Conservation (phyloP, 2,888 invertebrate species). For the Copidosoma aretas region DNA sequence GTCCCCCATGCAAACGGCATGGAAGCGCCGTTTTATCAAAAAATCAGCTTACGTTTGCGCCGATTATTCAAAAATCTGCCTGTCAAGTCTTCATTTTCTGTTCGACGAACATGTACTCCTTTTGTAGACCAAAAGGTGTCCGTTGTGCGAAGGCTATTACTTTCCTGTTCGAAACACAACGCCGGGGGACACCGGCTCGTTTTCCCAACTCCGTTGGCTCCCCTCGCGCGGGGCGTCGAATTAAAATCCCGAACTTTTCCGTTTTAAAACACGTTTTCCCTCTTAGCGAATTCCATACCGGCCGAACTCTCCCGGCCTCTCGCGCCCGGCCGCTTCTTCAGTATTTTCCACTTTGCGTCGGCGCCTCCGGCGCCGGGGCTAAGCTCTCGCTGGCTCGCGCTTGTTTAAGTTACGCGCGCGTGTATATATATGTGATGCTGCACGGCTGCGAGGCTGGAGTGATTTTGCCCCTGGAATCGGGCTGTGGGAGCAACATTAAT, state of each 20-base stretch:
- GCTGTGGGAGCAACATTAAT: background rate
- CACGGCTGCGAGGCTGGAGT: background rate
- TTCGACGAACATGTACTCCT: too few relatives aligned
- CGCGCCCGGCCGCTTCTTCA: conserved; percentile 2
- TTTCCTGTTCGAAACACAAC: conserved; percentile 23
- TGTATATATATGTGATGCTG: background rate
- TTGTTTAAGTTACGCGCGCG: background rate
- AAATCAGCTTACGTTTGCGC: too few relatives aligned
- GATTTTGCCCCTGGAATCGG: too few relatives aligned
- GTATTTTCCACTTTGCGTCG: conserved; percentile 15
- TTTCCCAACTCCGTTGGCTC: background rate
- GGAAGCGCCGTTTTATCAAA: too few relatives aligned
- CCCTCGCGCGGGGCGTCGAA: conserved; percentile 28
- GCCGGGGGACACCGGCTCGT: conserved; percentile 5
- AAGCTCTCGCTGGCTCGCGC: background rate
- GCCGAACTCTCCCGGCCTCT: too few relatives aligned
- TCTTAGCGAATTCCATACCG: conserved; percentile 17
- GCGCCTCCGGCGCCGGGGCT: background rate
- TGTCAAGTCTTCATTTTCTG: too few relatives aligned
- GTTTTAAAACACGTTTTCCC: conserved; percentile 31
- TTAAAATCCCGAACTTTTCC: conserved; percentile 33
- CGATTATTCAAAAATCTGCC: too few relatives aligned
- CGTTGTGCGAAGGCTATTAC: conserved; percentile 26
- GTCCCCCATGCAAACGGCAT: too few relatives aligned
- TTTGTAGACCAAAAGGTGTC: too few relatives aligned